Base-by-base conservation (phyloP, 2,113 vertebrate genomes). In the Halcyon malimbica region DNA sequence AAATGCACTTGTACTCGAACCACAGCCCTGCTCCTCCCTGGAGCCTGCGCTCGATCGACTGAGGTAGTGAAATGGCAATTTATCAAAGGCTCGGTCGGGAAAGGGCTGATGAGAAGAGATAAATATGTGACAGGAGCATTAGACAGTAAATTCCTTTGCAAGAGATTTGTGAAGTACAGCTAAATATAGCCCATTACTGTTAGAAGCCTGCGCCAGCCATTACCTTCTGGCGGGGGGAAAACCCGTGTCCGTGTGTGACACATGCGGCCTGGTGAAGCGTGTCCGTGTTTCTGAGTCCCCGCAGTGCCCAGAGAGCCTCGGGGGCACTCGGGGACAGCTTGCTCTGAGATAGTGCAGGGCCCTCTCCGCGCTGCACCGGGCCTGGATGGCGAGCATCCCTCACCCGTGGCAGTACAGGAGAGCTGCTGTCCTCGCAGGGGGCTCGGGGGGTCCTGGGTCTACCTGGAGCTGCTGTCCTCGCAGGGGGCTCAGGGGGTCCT, bases 171-270 rank as follows among this genome's bases (percentile, higher is more conserved):
- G 24, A 91, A 93, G 69, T 51, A 28, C 21, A n/a, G 80, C 89
- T 95, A 89, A 89, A 77, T 73, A 90, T 77, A 95, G 95, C 33
- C 21, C 16, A 50, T 41, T 95, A 89, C 91, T 95, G 95, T 93
- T 77, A 93, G 91, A 65, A 41, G 62, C 42, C 51, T 62, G 4
- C 46, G 62, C 74, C 89, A 50, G 82, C 87, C 82, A 16, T 62
- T 84, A 78, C 50, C 85, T 91, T 39, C 90, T 95, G 87, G 88
- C 84, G 84, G 90, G 76, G 62, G 78, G 95, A 94, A 88, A 90
- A 60, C 53, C 65, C 10, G 0, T 56, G 48, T 90, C 74, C 68
- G 48, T 44, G 53, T 71, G 90, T 71, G 92, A 78, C 63, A 82
- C 90, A 56, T 10, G 53, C 24, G 70, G 75, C 48, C 76, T 48